Evolutionary conservation across 2,797 vertebrate genomes (phyloP), one percentile per base, ranked within the genome.

Genomic region (Vespertilio murinus): DNA sequence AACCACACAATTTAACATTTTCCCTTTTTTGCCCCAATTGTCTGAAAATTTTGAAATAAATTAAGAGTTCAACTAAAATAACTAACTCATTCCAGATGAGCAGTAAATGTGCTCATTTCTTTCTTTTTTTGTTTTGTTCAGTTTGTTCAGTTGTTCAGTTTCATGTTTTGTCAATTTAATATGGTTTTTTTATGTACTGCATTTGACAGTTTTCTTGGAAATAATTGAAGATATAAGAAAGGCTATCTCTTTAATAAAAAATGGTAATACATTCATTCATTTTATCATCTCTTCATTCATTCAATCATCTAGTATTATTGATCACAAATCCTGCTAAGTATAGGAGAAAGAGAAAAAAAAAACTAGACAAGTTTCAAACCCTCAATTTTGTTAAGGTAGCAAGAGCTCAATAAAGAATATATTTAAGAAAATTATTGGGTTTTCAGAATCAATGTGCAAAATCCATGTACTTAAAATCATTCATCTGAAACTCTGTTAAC

Each of bases 1-100:
- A 82, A 93, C 33, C 47, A 91, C n/a, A 73, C 59, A 88, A 80
- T 69, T 82, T 86, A 91, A 90, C 6, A 93, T 80, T 81, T 93
- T 88, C 12, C 12, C 13, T 45, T 88, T 91, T 79, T 85, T 70
- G 11, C 8, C 17, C 8, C 56, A 52, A 77, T 86, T 95, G 69
- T 88, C 64, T 85, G 16, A 93, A 90, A 94, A 85, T 74, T 92
- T 64, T 84, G 3, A 71, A 85, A 82, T 77, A 81, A 83, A 85
- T 92, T 86, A 84, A 79, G 18, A 80, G 38, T 84, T 87, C 45
- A 70, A 49, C n/a, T 94, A 22, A 12, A 93, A 56, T 74, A 94
- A 89, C 54, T 90, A 81, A 90, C 56, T 65, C 12, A 54, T 33
- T 33, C 56, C 69, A 96, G 88, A 93, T 90, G 77, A 95, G 28